Percentiles rank a stretch among this genome's conserved stretches.
phyloP scores from a whole-genome alignment of 2,797 vertebrate species.

The Threskiornis aethiopicus region DNA sequence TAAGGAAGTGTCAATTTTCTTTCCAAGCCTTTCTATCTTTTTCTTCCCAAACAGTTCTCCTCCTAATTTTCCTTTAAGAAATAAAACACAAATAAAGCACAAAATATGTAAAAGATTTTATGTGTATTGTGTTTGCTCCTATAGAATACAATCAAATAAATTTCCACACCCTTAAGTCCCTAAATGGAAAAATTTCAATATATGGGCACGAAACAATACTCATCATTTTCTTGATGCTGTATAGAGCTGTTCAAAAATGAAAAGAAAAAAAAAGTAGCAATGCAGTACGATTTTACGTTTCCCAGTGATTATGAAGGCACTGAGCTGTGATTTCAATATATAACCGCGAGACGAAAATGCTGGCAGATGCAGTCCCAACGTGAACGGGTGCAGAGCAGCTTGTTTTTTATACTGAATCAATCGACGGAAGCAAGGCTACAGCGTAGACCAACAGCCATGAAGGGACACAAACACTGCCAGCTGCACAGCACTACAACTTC shows the following conservation, averaged over 20 bases:
- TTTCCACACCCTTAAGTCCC: neutral
- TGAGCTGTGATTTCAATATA: neutral
- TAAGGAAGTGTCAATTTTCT: neutral
- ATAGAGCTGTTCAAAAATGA: neutral
- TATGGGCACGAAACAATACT: neutral
- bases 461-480: neutral
- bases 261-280: neutral
- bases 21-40: neutral
- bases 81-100: neutral
- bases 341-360: neutral
- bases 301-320: neutral
- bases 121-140: neutral
- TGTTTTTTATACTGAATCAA: rapidly evolving
- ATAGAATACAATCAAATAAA: neutral
- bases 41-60: neutral
- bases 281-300: neutral
- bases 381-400: neutral
- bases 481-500: neutral
- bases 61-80: neutral
- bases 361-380: neutral
- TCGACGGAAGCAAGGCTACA: neutral
- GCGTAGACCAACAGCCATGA: rapidly evolving
- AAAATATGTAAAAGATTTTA: neutral
- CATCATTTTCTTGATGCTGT: neutral
- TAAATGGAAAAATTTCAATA: neutral